A percentile compares a stretch with the other conserved stretches of the same genome.
phyloP scores from a whole-genome alignment of 1,140 invertebrate species.

The Probaryconus sp. region DNA sequence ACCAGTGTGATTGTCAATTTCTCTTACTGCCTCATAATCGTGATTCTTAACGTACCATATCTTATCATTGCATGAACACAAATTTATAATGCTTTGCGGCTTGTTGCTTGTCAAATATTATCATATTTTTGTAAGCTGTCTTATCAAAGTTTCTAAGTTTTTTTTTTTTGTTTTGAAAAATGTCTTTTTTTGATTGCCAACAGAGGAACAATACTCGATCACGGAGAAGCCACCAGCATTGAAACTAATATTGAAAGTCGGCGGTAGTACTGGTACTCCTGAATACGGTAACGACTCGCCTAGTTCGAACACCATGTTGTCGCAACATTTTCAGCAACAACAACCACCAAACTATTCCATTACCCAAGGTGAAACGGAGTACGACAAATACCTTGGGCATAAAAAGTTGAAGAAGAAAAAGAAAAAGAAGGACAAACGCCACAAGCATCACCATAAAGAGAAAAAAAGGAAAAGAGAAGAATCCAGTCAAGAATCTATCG shows the following conservation, averaged over 20 bases:
- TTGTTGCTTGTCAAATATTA: slow-evolving; percentile 51
- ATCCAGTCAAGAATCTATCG: slow-evolving; percentile 77
- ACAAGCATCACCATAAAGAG: slow-evolving; percentile 87
- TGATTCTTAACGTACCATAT: slow-evolving; percentile 1
- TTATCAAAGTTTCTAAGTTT: no score
- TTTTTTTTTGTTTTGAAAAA: no score
- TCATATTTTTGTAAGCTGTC: no score
- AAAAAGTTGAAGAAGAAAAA: slow-evolving; percentile 89
- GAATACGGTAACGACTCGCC: slow-evolving; percentile 82
- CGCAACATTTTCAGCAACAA: slow-evolving; percentile 74
- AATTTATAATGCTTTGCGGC: slow-evolving; percentile 59
- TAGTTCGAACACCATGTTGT: slow-evolving; percentile 69
- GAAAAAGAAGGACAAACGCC: slow-evolving; percentile 85
- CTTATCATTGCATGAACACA: slow-evolving; percentile 62
- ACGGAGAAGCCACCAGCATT: slow-evolving; percentile 81
- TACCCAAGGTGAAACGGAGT: slow-evolving; percentile 71
- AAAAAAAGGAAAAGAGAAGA: slow-evolving; percentile 81
- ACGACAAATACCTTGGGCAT: slow-evolving; percentile 77
- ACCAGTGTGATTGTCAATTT: slow-evolving; percentile 13
- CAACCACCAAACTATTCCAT: slow-evolving; percentile 73
- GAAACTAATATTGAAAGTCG: slow-evolving; percentile 90
- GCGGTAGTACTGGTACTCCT: slow-evolving; percentile 83
- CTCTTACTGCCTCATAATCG: slow-evolving; percentile 1
- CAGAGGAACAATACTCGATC: slow-evolving; percentile 75
- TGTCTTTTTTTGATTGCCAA: slow-evolving; percentile 34